These are phyloP conservation scores for Leptopterna dolabrata DNA, from an alignment of 2,888 invertebrate species.

Conservation along the genomic window DNA sequence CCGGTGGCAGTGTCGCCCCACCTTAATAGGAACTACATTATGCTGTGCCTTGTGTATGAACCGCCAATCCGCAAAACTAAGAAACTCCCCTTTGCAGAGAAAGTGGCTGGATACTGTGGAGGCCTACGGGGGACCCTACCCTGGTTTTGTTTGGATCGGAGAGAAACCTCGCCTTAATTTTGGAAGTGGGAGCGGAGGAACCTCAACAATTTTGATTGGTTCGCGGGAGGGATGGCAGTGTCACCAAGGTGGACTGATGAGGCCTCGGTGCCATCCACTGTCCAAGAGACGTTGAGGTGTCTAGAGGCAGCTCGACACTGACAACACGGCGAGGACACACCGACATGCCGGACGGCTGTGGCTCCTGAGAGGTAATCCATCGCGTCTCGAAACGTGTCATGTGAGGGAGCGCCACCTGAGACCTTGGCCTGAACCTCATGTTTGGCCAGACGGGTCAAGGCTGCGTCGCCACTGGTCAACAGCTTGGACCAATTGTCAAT, in stretches of 20 bases:
- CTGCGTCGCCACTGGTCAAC: conserved; percentile 22
- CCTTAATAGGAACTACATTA: conserved; percentile 56
- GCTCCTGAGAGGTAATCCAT: background rate
- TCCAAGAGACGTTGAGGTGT: background rate
- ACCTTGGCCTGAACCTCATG: background rate
- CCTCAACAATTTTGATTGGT: background rate
- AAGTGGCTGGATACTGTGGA: conserved; percentile 58
- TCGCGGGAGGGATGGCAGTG: background rate
- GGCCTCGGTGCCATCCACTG: too few species aligned
- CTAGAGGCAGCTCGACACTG: background rate
- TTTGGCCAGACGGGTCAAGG: too few species aligned
- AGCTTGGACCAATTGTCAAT: conserved; percentile 41
- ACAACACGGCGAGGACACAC: too few species aligned
- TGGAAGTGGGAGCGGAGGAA: background rate
- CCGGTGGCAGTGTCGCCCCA: too few species aligned
- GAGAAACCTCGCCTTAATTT: background rate
- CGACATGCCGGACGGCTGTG: background rate
- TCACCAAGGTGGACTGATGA: background rate
- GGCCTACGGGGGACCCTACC: conserved; percentile 51
- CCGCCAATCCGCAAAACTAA: conserved; percentile 63
- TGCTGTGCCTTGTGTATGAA: conserved; percentile 61
- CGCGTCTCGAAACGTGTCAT: background rate
- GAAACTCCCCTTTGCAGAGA: conserved; percentile 52
- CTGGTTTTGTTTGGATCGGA: conserved; percentile 48
- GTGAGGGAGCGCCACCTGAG: background rate